These are phyloP conservation scores for Willisornis vidua DNA, from an alignment of 2,113 vertebrate species.

Conservation along the genomic window DNA sequence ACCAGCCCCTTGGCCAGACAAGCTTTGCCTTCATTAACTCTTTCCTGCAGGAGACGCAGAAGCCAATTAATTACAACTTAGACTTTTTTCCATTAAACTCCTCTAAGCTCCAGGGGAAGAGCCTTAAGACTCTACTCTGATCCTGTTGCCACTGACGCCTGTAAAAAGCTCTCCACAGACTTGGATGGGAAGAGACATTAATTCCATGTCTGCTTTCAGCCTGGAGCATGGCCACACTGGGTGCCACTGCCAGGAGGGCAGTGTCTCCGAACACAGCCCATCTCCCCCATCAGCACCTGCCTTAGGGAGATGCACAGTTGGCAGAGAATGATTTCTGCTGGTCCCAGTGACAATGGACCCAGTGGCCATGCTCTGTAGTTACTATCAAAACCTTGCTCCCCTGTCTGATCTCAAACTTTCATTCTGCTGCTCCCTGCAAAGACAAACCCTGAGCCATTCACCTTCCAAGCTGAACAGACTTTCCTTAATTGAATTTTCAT, in stretches of 20 bases:
- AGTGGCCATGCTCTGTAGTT: neutral
- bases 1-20: conserved; percentile 49
- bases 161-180: conserved; percentile 34
- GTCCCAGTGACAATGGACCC: neutral
- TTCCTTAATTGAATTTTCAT: neutral
- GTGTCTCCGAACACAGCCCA: neutral
- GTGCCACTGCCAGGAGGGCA: neutral
- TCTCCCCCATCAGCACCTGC: neutral
- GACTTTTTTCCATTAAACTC: conserved; percentile 39
- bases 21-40: conserved; percentile 65
- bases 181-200: neutral
- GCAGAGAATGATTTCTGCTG: neutral
- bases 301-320: neutral
- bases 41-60: conserved; percentile 58
- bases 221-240: neutral
- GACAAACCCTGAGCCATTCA: neutral
- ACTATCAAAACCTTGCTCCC: neutral
- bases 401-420: neutral
- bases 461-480: neutral
- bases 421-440: neutral
- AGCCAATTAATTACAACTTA: conserved; percentile 52
- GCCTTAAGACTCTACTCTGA: conserved; percentile 32
- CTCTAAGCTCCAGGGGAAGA: conserved; percentile 36
- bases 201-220: neutral
- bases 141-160: conserved; percentile 55